Evolutionary conservation across 1,140 invertebrate genomes (phyloP), one percentile per base, ranked within the genome.

Genomic region (Caenorhabditis briggsae): DNA sequence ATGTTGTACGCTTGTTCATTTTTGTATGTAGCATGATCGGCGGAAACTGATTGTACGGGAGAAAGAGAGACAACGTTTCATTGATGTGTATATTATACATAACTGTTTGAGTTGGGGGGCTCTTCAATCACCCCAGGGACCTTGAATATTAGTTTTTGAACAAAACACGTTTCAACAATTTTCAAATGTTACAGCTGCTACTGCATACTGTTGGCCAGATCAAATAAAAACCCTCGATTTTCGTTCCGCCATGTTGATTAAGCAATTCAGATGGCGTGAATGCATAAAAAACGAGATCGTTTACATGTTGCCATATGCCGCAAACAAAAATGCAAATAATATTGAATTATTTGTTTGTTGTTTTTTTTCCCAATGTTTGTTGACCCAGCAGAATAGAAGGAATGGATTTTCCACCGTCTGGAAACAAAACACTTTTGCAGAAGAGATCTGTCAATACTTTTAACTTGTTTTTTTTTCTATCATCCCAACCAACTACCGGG

Each of bases 231-330:
- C 70, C 41, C 23, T 0, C 16, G 56, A n/a, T 8, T 18, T 50
- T 50, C 70, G 70, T 78, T 78, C 70, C 70, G 70, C 70, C 43
- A 78, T 78, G 46, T 78, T 78, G 70, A 78, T 78, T 78, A 46
- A 78, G 65, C 65, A 16, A 78, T 50, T 53, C 41, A 50, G 53
- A 78, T 78, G 70, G 46, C 43, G 46, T 50, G 70, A 78, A 53
- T 23, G 46, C 43, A 46, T 50, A 46, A 78, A 53, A 53, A 78
- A 78, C 43, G 70, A 50, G 46, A 78, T 78, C 46, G 46, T 43
- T n/a, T 33, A 33, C 33, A 33, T 78, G 33, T 78, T 50, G 43
- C 46, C 70, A 78, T 78, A 78, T 78, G 70, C 70, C 46, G 41
- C 33, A 33, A 33, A 33, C 33, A 33, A 33, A 33, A 33, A 33